Base-by-base conservation (phyloP, 1,140 invertebrate genomes). In the Leptoteleia sp. region DNA sequence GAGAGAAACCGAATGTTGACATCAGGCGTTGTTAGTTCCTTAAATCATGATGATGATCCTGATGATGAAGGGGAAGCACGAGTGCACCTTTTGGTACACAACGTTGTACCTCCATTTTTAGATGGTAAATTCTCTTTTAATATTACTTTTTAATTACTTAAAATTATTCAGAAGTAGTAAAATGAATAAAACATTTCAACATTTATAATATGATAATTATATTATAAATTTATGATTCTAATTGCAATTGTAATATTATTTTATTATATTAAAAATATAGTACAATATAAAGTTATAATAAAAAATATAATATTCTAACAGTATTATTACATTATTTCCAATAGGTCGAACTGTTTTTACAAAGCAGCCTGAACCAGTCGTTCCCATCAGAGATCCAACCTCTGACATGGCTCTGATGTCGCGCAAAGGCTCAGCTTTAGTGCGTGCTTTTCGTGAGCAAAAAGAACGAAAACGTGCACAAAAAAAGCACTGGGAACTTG, bases 401-500 rank as follows among this genome's bases (percentile, higher is more conserved):
- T 97, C 95, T 0, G 98, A 99, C 83, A 98, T 99, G 97, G 99
- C 99, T 0, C 90, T 99, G 31, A 94, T 98, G 48, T 94, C 98
- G 0, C 91, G 97, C n/a, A 99, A 99, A 91, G 99, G 98, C 4
- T 97, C 96, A 3, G 92, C 94, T 1, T 89, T 97, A 13, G 99
- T 99, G 0, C 92, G 96, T 54, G 93, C 93, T 0, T 97, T 95
- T 85, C 92, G 99, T 42, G 98, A 99, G 86, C 96, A 99, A 85
- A 99, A 99, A 84, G 99, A 99, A 87, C 90, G 97, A 17, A 93
- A 94, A 37, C 98, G 97, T 88, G 97, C 98, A 0, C 98, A 99
- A 83, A 98, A 98, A 85, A 99, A 99, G 87, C 97, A 99, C 86
- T 99, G 98, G 98, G 97, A 99, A 88, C 87, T 99, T 27, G 97